Percentiles rank a stretch among this genome's conserved stretches.
Evolutionary conservation across 2,888 invertebrate genomes (phyloP).

Genomic region (Amblyjoppa fuscipennis): DNA sequence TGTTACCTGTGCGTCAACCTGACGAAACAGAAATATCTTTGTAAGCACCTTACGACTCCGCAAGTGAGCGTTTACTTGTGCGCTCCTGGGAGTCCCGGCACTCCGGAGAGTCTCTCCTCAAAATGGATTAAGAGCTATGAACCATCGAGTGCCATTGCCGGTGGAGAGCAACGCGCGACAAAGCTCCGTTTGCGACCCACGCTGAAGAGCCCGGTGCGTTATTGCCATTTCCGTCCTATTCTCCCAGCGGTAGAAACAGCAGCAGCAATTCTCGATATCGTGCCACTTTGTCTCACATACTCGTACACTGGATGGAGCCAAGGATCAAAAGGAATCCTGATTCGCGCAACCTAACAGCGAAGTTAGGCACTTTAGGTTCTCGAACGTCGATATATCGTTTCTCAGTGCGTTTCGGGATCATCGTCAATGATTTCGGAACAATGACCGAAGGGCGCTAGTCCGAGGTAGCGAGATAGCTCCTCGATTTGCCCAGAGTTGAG

Average conservation of each 20-base stretch:
- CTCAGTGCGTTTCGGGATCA: background rate
- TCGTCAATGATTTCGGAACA: background rate
- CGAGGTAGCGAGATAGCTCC: slow-evolving; percentile 16
- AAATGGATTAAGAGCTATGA: slow-evolving; percentile 75
- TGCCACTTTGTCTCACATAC: background rate
- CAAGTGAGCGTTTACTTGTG: slow-evolving; percentile 16
- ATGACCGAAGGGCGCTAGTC: background rate
- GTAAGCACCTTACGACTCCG: slow-evolving; percentile 74
- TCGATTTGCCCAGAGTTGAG: background rate
- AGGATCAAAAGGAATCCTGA: background rate
- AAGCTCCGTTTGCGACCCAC: slow-evolving; percentile 26
- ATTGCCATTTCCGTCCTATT: slow-evolving; percentile 12
- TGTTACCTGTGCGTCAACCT: slow-evolving; percentile 76
- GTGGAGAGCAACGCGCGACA: slow-evolving; percentile 27
- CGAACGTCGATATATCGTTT: background rate
- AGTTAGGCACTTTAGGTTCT: background rate
- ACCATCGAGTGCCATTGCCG: slow-evolving; percentile 28
- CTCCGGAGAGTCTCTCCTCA: slow-evolving; percentile 30
- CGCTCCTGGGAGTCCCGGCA: background rate
- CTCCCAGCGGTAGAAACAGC: background rate
- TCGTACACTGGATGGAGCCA: background rate
- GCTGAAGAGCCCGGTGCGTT: slow-evolving; percentile 33
- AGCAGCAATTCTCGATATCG: background rate
- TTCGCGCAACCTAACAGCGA: background rate
- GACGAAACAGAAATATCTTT: slow-evolving; percentile 45